Percentiles rank a stretch among this genome's conserved stretches.
phyloP scores from a whole-genome alignment of 2,113 vertebrate species.

The Trachemys scripta region DNA sequence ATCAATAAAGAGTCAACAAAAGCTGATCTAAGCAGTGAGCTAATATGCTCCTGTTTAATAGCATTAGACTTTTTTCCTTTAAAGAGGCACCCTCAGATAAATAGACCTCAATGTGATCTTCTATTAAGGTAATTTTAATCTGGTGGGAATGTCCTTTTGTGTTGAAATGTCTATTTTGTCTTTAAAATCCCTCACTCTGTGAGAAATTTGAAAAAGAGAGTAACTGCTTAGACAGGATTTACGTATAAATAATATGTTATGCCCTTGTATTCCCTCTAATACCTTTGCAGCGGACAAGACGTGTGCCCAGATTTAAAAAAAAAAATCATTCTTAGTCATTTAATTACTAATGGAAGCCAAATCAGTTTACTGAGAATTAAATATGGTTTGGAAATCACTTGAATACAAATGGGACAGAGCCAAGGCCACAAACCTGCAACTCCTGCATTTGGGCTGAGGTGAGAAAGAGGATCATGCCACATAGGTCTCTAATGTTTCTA shows the following conservation, averaged over 20 bases:
- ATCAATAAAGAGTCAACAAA: conserved; percentile 52
- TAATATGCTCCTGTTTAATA: conserved; percentile 39
- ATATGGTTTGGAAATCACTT: not conserved
- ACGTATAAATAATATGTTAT: not conserved
- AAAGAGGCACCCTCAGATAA: conserved; percentile 10
- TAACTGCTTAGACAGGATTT: not conserved
- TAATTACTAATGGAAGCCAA: conserved; percentile 19
- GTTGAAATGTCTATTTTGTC: not conserved
- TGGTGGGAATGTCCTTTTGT: not conserved
- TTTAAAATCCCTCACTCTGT: conserved; percentile 8
- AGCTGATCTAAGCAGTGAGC: conserved; percentile 58
- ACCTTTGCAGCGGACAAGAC: conserved; percentile 7
- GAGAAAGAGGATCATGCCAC: not conserved
- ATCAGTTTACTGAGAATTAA: conserved; percentile 35
- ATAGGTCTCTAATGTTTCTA: not conserved
- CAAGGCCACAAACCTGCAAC: not conserved
- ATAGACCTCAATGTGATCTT: not conserved
- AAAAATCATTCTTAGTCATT: not conserved
- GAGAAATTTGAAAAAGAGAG: not conserved
- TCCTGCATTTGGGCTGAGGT: not conserved
- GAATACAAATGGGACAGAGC: not conserved
- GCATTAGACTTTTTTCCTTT: conserved; percentile 28
- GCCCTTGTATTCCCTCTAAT: not conserved
- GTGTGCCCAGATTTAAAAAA: not conserved
- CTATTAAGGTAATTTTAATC: conserved; percentile 22